Base-by-base conservation (phyloP, 2,797 vertebrate genomes). In the Chelon auratus region DNA sequence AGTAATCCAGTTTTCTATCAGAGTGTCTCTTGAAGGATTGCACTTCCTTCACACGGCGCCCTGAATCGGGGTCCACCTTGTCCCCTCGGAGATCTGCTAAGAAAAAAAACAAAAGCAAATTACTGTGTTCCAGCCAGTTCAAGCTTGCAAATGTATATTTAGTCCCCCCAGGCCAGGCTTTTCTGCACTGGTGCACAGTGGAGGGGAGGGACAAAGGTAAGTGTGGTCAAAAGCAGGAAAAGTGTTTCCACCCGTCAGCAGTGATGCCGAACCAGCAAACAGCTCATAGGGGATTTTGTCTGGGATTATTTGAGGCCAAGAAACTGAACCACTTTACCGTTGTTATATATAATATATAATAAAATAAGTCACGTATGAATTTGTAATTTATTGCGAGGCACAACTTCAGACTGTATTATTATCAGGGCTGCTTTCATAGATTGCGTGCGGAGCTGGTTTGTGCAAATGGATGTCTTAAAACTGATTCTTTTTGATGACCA, bases 1-100 rank as follows among this genome's bases (percentile, higher is more conserved):
- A 55, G 51, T 75, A 79, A 87, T 88, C 69, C 52, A 71, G 62
- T 81, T 87, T 83, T 76, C 77, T 53, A 70, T 83, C 75, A 60
- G 58, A 62, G 81, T 67, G 67, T 30, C 37, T 77, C 45, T 52
- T 37, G 42, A 59, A 76, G 72, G 53, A 62, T 45, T 69, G 60
- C 33, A 18, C 66, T 62, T 68, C 62, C 68, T 74, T 71, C 60
- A 62, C 58, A 47, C 40, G 72, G 50, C 13, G 48, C 51, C 74
- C 36, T 60, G 55, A 77, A 80, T 87, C 58, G 68, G 67, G 36
- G 50, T 37, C 76, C 73, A 15, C 24, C 77, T 78, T 36, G 69
- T 69, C 58, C 78, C 76, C 40, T 75, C 81, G 62, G 45, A 77
- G 80, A 67, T 59, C 60, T 56, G 47, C 84, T 74, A 30, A 30